Base-by-base conservation (phyloP, 2,888 invertebrate species). In the Drosophila kanekoi region DNA sequence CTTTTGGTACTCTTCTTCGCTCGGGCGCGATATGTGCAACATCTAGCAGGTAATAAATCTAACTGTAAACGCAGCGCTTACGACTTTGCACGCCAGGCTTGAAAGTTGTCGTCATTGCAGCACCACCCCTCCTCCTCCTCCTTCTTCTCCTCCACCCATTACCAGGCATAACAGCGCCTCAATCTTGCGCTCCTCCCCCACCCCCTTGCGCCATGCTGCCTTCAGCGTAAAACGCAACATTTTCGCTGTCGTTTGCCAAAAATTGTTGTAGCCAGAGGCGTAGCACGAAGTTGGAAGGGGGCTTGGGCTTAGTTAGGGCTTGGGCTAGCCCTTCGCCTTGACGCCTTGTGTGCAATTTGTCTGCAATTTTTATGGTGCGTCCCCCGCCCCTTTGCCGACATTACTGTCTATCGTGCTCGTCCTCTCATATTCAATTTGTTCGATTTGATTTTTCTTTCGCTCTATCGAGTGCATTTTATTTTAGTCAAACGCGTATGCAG, bases 21-120 rank as follows among this genome's bases (percentile, higher is more conserved):
- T 35, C 10, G 53, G 59, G 65, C 68, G 52, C 73, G 85, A 82
- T 83, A 83, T 83, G 83, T 85, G 83, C 85, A 85, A 84, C 85
- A 85, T 85, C 85, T 87, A 87, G 83, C 87, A 87, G 87, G 86
- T 87, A 87, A 86, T 86, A 86, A 86, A 86, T 86, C 87, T 86
- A 82, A 85, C 76, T 80, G 82, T 84, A 83, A 84, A 86, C 86
- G 84, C 83, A 76, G 76, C 83, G 86, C 83, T 85, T 83, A 80
- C 84, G 83, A 83, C 83, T 63, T 79, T 77, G 86, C 86, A 84
- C 77, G 85, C 80, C 60, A 77, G 81, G 79, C 83, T 79, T 78
- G 86, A 81, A 76, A 79, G 75, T 82, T 83, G 83, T 76, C 85
- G 77, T 81, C 84, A 81, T 75, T 80, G 82, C 69, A 76, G 80